Evolutionary conservation across 92 coral and sea anemone species (phyloP), one percentile per base, ranked within the genome.

Genomic region (Porites evermanni): DNA sequence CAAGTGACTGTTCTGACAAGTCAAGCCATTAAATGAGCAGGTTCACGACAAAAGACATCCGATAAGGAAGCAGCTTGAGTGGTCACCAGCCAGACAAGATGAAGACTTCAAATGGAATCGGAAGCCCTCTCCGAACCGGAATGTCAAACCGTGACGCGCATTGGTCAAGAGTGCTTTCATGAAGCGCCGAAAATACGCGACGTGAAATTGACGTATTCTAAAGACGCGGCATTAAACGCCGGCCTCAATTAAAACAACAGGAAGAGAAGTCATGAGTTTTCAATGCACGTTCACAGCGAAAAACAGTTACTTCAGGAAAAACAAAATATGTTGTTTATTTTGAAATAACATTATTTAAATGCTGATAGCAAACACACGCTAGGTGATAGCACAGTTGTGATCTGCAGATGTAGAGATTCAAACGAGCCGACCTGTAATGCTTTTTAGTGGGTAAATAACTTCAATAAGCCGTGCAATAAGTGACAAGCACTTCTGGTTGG

Each of bases 291-390:
- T 14, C 73, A 74, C 50, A 61, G 74, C 59, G 65, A 29, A 83
- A 65, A 83, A 83, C 87, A 74, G 87, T 83, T 83, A 83, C 79
- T 83, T 53, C 80, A 74, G 80, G 80, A 83, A 83, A 73, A 73
- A 65, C 73, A 65, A 64, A 83, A 83, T 63, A 63, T 65, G 10
- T 52, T 83, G 79, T 83, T 83, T 74, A 73, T 83, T 83, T 83
- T 83, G 64, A 74, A 53, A 61, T 65, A 74, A 66, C 76, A 83
- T 19, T 78, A 72, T 52, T 72, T 73, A 80, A 53, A 26, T 64
- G 64, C 13, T 13, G 63, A 83, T 73, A 23, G 64, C 87, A 83
- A 83, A 74, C 87, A 83, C 87, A 64, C 79, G 87, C 79, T 38
- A 83, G 50, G 80, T 64, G 16, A 73, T 4, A 52, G 74, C 87